Conservation (phyloP, 92 coral and sea anemone species). For the Paragorgia papillata region DNA sequence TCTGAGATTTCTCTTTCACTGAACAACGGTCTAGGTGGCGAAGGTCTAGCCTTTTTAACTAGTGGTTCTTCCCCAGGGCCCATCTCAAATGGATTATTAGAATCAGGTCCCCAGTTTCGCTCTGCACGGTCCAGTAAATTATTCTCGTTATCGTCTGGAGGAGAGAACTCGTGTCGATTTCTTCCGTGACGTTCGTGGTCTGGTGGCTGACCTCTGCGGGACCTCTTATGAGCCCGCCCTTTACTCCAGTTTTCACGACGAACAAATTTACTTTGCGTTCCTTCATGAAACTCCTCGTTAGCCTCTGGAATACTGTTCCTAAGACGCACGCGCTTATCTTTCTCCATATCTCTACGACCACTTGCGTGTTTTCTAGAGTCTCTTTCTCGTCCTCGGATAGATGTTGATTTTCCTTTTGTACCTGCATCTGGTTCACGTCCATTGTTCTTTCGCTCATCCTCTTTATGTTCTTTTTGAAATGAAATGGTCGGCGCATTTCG, state of each 20-base stretch:
- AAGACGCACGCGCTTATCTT: conserved; percentile 4
- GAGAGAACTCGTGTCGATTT: conserved; percentile 11
- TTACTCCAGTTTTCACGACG: conserved; percentile 40
- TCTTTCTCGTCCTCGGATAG: conserved; percentile 21
- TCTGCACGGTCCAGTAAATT: conserved; percentile 6
- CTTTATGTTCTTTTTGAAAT: conserved; percentile 28
- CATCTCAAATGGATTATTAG: not conserved
- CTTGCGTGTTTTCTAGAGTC: conserved; percentile 1
- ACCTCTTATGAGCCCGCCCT: conserved; percentile 49
- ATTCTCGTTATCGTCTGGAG: conserved; percentile 21
- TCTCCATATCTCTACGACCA: not conserved
- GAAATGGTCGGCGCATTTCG: not conserved
- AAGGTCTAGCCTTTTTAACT: conserved; percentile 43
- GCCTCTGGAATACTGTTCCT: not conserved
- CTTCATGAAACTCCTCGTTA: conserved; percentile 5
- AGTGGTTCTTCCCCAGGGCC: conserved; percentile 60
- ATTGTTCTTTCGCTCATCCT: not conserved
- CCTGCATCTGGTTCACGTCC: conserved; percentile 9
- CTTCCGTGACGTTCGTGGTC: not conserved
- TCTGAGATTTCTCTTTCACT: conserved; percentile 66
- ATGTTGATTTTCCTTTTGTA: conserved; percentile 36
- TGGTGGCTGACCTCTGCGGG: not conserved
- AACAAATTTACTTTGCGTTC: not conserved
- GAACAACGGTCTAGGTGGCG: conserved; percentile 73
- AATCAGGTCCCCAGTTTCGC: conserved; percentile 11